Percentiles rank a stretch among this genome's conserved stretches.
Evolutionary conservation across 2,888 invertebrate species (phyloP).

Genomic region (Apantesis nais): DNA sequence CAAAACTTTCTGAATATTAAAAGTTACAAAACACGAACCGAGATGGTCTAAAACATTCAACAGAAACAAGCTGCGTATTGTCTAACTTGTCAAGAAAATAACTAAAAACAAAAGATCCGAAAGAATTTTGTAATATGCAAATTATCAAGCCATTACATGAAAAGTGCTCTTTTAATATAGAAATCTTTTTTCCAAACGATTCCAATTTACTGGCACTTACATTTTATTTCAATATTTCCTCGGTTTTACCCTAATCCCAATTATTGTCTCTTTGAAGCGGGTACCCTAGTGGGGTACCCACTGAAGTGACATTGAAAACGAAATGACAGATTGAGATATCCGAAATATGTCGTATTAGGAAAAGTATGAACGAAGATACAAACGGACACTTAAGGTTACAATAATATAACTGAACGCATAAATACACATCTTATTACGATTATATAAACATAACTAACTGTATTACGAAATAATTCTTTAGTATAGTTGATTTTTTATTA

Average conservation of each 20-base stretch:
- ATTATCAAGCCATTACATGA: conserved; percentile 4
- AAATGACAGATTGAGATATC: background rate
- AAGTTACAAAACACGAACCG: conserved; percentile 31
- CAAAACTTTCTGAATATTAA: conserved; percentile 29
- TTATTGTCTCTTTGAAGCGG: background rate
- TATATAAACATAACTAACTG: too few species aligned
- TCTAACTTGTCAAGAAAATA: conserved; percentile 19
- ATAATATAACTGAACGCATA: too few species aligned
- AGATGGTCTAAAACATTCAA: conserved; percentile 32
- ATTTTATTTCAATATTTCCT: conserved; percentile 6
- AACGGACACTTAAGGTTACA: too few species aligned
- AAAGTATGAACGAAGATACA: background rate
- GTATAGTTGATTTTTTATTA: too few species aligned
- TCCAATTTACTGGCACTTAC: conserved; percentile 2
- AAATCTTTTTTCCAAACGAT: conserved; percentile 8
- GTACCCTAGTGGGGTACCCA: background rate
- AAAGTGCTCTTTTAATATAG: conserved; percentile 10
- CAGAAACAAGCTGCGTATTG: conserved; percentile 23
- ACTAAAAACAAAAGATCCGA: background rate
- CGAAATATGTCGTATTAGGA: background rate
- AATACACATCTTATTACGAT: too few species aligned
- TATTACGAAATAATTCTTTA: too few species aligned
- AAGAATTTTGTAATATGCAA: conserved; percentile 6
- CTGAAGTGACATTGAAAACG: background rate
- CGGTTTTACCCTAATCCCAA: background rate